Evolutionary conservation across 1,140 invertebrate species (phyloP).

Genomic region (Caenorhabditis elegans): WBcel235 BX284606.5:9817001-9817500

Average conservation of each 20-base stretch:
- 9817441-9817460: neutral
- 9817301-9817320: neutral
- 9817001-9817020: too few relatives aligned
- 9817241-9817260: conserved; percentile 25
- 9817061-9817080: neutral
- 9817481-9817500: neutral
- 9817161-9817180: conserved; percentile 38
- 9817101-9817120: conserved; percentile 18
- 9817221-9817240: conserved; percentile 29
- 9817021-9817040: too few relatives aligned
- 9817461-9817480: neutral
- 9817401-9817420: neutral
- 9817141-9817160: conserved; percentile 33
- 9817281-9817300: neutral
- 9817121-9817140: conserved; percentile 35
- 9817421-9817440: neutral
- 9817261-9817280: neutral
- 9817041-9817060: conserved; percentile 18
- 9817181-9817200: conserved; percentile 34
- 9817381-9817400: neutral
- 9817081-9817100: neutral
- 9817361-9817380: neutral
- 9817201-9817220: neutral
- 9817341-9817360: neutral
- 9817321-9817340: conserved; percentile 37